Evolutionary conservation across 2,113 vertebrate genomes (phyloP), one percentile per base, ranked within the genome.

Genomic region (Acrocephalus kingi): DNA sequence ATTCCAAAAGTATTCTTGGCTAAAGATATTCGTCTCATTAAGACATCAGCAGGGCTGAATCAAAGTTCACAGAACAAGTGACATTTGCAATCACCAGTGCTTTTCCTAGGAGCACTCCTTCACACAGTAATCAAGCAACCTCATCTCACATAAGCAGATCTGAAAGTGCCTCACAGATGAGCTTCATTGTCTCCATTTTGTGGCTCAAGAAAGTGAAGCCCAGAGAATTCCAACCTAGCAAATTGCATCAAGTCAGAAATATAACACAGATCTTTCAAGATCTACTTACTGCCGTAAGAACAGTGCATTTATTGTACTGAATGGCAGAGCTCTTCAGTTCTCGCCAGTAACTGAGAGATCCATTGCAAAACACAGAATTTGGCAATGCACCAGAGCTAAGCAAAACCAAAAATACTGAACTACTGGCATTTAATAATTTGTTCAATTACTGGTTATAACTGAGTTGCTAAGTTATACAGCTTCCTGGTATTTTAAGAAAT

Each of bases 51-150:
- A 74, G 48, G 45, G 49, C 41, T 78, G 45, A 79, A 84, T 84
- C 56, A 84, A 84, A 66, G 72, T 37, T 71, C 80, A 64, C 61
- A 52, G 61, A 80, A 67, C 31, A 55, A 80, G 62, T 75, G 46
- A 87, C 45, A 43, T 84, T 63, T 95, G 86, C 91, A 93, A 92
- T 86, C 86, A 92, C 31, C 66, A 94, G 35, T 12, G 61, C 45
- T 87, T 37, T 51, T 91, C 67, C 56, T 72, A 72, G 64, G 30
- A 84, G 63, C 55, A 48, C 22, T 71, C 31, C 79, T 84, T 84
- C 49, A 87, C 0, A 1, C 22, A 63, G 58, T 67, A 87, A 92
- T 92, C 84, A 82, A 89, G 91, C 49, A 71, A 63, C 45, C 78
- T 82, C 30, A 4, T 31, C 56, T 63, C 78, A 58, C 75, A 92